These are phyloP conservation scores for Chironomus striatipennis DNA, from an alignment of 1,140 invertebrate species.

Conservation along the genomic window DNA sequence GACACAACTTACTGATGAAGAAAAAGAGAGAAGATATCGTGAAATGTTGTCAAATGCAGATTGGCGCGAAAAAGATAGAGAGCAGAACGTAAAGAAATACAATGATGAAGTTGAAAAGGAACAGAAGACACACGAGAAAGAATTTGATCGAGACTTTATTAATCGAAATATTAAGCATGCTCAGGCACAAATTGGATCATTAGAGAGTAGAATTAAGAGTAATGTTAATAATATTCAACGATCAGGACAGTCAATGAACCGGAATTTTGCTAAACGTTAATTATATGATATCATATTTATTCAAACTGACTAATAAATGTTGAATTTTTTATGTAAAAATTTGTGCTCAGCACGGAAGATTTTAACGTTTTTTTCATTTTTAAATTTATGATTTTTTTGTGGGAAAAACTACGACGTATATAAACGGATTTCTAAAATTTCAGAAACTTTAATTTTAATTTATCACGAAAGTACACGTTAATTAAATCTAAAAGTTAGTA, in stretches of 20 bases:
- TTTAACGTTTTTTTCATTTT: too few relatives aligned
- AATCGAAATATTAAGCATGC: slow-evolving; percentile 59
- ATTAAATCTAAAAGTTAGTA: too few relatives aligned
- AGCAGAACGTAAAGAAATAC: slow-evolving; percentile 53
- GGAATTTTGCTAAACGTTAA: slow-evolving; percentile 57
- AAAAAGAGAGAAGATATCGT: slow-evolving; percentile 57
- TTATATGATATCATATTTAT: too few relatives aligned
- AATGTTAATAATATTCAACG: slow-evolving; percentile 77
- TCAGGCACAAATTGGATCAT: slow-evolving; percentile 49
- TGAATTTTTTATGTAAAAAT: too few relatives aligned
- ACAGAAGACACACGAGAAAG: slow-evolving; percentile 39
- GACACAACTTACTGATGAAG: slow-evolving; percentile 51
- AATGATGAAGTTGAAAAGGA: slow-evolving; percentile 52
- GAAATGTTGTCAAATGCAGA: slow-evolving; percentile 79
- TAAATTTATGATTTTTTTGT: too few relatives aligned
- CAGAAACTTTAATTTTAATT: too few relatives aligned
- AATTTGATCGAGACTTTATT: slow-evolving; percentile 44
- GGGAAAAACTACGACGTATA: too few relatives aligned
- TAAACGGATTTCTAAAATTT: too few relatives aligned
- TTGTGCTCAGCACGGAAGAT: too few relatives aligned
- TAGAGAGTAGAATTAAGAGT: slow-evolving; percentile 67
- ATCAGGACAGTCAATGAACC: slow-evolving; percentile 54
- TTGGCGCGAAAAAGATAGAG: slow-evolving; percentile 58
- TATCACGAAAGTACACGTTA: too few relatives aligned
- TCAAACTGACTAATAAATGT: too few relatives aligned